These are phyloP conservation scores for Hydroisotoma schaefferi DNA, from an alignment of 2,888 invertebrate species.

Conservation along the genomic window DNA sequence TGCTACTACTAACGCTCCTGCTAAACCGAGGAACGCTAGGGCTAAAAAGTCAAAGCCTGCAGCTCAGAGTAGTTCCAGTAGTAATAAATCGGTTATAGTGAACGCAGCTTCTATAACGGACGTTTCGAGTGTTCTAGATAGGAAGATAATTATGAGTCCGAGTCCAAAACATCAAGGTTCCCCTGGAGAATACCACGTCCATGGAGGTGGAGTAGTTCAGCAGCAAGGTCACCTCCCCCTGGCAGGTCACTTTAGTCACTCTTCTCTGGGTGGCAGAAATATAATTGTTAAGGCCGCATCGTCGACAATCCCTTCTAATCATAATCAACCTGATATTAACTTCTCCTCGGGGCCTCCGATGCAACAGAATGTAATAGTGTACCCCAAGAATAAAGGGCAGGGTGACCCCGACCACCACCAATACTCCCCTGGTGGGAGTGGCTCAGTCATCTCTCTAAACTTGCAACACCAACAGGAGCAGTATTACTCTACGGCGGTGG, in stretches of 20 bases:
- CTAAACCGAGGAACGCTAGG: neutral
- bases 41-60: constrained; percentile 12
- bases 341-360: constrained; percentile 23
- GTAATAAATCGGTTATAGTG: constrained; percentile 45
- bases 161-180: constrained; percentile 33
- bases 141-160: constrained; percentile 47
- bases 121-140: constrained; percentile 27
- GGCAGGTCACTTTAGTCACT: constrained; percentile 38
- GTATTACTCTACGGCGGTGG: constrained; percentile 33
- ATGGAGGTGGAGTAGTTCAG: constrained; percentile 37
- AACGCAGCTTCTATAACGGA: constrained; percentile 27
- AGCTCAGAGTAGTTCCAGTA: neutral
- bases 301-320: constrained; percentile 19
- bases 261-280: constrained; percentile 22
- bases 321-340: constrained; percentile 27
- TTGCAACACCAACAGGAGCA: constrained; percentile 41
- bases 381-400: constrained; percentile 43
- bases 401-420: constrained; percentile 29
- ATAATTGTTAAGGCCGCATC: constrained; percentile 43
- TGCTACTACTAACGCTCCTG: neutral
- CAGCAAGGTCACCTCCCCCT: constrained; percentile 43
- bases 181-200: constrained; percentile 28
- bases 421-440: constrained; percentile 30
- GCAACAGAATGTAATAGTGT: constrained; percentile 48
- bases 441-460: constrained; percentile 42